These are phyloP conservation scores for Pica pica DNA, from an alignment of 2,113 vertebrate genomes.

Conservation along the genomic window DNA sequence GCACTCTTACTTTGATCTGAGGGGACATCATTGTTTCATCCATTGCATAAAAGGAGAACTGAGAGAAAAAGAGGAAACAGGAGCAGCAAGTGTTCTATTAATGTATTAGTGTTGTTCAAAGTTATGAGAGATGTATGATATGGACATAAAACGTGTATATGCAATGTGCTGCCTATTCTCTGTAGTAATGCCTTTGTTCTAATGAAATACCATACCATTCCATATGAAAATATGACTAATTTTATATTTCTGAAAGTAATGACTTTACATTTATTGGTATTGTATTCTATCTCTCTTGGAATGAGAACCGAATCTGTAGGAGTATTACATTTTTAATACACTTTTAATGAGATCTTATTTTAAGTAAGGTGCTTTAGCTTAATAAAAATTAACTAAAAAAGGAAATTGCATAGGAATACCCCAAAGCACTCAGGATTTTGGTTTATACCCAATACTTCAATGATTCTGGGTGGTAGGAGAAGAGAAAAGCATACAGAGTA, in stretches of 20 bases:
- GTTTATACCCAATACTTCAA: neutral
- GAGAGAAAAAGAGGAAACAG: neutral
- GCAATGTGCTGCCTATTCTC: neutral
- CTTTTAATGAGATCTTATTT: neutral
- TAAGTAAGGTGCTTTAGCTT: neutral
- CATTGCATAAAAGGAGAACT: neutral
- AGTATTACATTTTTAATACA: neutral
- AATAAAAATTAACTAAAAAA: conserved; percentile 8
- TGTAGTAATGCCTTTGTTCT: neutral
- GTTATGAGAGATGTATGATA: neutral
- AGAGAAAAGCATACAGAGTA: neutral
- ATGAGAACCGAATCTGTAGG: neutral
- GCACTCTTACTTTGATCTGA: neutral
- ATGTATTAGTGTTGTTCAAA: neutral
- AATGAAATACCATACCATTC: neutral
- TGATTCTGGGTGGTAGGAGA: neutral
- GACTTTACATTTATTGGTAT: neutral
- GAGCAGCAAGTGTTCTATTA: neutral
- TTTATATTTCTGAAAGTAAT: neutral
- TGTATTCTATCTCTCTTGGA: neutral
- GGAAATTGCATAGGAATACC: neutral
- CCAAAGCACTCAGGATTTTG: neutral
- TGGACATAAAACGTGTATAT: neutral
- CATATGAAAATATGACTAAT: neutral
- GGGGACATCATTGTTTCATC: neutral